Percentiles rank a stretch among this genome's conserved stretches.
Evolutionary conservation across 2,797 vertebrate genomes (phyloP).

Genomic region (Silurus lanzhouensis): DNA sequence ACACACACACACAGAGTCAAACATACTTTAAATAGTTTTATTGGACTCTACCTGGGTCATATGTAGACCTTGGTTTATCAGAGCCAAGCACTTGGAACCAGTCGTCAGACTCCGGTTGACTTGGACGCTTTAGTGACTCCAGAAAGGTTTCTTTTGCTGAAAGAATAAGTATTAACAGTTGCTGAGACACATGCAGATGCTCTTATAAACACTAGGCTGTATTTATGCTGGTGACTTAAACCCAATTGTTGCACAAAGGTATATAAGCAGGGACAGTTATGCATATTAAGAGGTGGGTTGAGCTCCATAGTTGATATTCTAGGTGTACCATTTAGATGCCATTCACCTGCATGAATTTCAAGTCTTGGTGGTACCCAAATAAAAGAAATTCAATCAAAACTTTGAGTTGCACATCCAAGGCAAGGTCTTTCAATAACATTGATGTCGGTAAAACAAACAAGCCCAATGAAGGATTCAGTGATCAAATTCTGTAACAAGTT

Average conservation of each 20-base stretch:
- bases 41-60: conserved; percentile 65
- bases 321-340: neutral
- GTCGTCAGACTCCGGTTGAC: conserved; percentile 67
- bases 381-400: too few species aligned
- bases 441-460: neutral
- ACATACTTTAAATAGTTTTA: neutral
- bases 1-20: neutral
- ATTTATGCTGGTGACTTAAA: neutral
- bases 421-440: neutral
- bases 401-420: neutral
- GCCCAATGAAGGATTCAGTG: neutral
- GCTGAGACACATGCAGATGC: neutral
- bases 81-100: conserved; percentile 65
- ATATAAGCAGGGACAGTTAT: neutral
- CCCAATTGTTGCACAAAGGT: neutral
- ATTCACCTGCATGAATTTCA: neutral
- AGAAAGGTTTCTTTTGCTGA: conserved; percentile 65
- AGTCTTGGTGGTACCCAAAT: neutral
- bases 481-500: neutral
- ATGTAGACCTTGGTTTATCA: conserved; percentile 56
- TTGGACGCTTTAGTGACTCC: conserved; percentile 62
- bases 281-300: neutral
- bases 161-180: conserved; percentile 66
- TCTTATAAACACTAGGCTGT: neutral
- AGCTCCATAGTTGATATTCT: neutral